phyloP scores from a whole-genome alignment of 2,888 invertebrate genomes.

The Ectemnius lituratus region DNA sequence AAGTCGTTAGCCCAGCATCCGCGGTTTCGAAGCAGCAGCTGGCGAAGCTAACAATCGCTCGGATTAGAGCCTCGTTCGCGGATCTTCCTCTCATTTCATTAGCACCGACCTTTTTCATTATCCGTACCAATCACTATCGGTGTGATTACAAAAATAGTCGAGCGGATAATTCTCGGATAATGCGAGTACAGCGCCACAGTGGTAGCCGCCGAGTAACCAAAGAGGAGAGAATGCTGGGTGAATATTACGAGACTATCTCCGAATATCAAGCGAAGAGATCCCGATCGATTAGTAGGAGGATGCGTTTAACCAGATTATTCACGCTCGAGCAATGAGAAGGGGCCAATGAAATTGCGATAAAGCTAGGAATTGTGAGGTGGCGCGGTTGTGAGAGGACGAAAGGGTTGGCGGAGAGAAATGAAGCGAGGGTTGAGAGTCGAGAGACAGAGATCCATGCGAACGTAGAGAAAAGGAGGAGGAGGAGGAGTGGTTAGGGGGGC shows the following conservation, averaged over 20 bases:
- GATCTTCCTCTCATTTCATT: too few species aligned
- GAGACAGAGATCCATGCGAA: neutral
- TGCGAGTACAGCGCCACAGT: too few species aligned
- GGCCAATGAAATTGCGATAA: constrained; percentile 70
- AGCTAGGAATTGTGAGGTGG: constrained; percentile 62
- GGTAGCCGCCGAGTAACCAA: neutral
- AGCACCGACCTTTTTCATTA: too few species aligned
- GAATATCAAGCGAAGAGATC: constrained; percentile 49
- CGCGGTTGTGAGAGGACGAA: constrained; percentile 16
- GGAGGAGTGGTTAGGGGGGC: constrained; percentile 17
- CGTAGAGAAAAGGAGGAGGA: neutral
- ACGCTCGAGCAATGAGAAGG: constrained; percentile 61
- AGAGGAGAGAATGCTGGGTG: neutral
- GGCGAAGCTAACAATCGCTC: neutral
- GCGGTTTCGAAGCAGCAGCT: neutral
- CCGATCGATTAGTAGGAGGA: constrained; percentile 1
- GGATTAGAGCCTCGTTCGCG: too few species aligned
- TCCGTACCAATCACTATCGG: neutral
- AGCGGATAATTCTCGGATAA: neutral
- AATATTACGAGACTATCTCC: constrained; percentile 35
- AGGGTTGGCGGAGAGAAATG: neutral
- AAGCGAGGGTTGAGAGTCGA: neutral
- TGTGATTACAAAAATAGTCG: constrained; percentile 38
- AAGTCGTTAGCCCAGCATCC: too few species aligned
- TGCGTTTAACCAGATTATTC: constrained; percentile 63